Base-by-base conservation (phyloP, 2,888 invertebrate species). In the Nephrotoma flavescens region DNA sequence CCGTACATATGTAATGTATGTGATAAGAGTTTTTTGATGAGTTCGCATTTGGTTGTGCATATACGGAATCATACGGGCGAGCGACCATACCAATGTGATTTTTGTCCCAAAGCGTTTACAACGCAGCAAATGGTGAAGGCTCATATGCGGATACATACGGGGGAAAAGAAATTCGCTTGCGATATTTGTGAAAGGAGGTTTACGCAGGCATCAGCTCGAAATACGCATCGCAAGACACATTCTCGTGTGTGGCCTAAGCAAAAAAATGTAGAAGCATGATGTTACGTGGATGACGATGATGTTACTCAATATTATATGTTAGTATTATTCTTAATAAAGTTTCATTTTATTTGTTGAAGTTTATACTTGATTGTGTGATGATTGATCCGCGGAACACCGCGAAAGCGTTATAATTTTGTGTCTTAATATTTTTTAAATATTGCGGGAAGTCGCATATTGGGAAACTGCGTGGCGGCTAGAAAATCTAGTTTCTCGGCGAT, bases 1-100 rank as follows among this genome's bases (percentile, higher is more conserved):
- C 88, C 88, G 0, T 88, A 86, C 87, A 42, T 52, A 52, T 88
- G 88, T 42, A 71, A 85, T 15, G 52, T 88, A n/a, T 88, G 87
- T 45, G 83, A 86, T n/a, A 87, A 87, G 42, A 44, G 42, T 57
- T 88, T 87, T 41, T 47, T 88, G n/a, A 71, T 87, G 11, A 86
- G 86, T 41, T 86, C 87, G 0, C 88, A 88, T 87, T 71, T 88
- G 19, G 87, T 86, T 7, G 87, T 87, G 3, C 88, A 88, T 85
- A 87, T 86, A 86, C 52, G 88, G 19, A 87, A 86, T 41, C 88
- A 88, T 52, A 87, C 88, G 9, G 87, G 88, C 9, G 88, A 88
- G 45, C 87, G 86, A 45, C 88, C 88, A 42, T 88, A 86, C 44
- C 83, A 83, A 57, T 88, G 88, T 86, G 45, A 86, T 31, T 19